Base-by-base conservation (phyloP, 2,113 vertebrate species). In the Argyrosomus japonicus region DNA sequence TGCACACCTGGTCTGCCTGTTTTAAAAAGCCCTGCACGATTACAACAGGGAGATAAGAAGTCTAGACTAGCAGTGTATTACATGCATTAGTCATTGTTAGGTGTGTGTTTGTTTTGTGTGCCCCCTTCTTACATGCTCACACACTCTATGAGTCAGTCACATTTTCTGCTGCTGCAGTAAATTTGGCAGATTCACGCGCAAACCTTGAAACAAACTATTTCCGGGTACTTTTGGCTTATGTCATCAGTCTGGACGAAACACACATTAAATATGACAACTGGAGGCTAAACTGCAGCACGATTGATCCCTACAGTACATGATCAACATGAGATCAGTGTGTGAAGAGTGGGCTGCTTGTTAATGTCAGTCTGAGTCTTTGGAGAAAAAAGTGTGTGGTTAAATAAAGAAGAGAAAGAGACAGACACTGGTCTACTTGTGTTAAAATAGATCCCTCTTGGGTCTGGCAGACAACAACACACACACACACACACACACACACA, bases 11-110 rank as follows among this genome's bases (percentile, higher is more conserved):
- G 36, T 68, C 62, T 5, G 27, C 58, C 17, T 60, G 18, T 19
- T 47, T 45, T 19, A 63, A 54, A 57, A 45, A 58, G 9, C 23
- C 23, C 67, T 9, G 7, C 32, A 2, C 60, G 79, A 79, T 79
- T 71, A 43, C 77, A 65, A 36, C 21, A 9, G 17, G 10, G 76
- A 48, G 70, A 78, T 82, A 74, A 82, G 75, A 43, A 1, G 75
- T 89, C 89, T 87, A 84, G 89, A 88, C 75, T 19, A 17, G 10
- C 15, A 5, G 43, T 40, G 62, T 21, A 25, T 77, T 48, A 51
- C 51, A 21, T 47, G 48, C 51, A 56, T 90, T 70, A 87, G 72
- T 90, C 83, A 85, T 65, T 69, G 76, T 77, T 58, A 0, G 4
- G 17, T 29, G 50, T 45, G 74, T 83, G 63, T 81, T 43, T 77